A percentile compares a stretch with the other conserved stretches of the same genome.
Evolutionary conservation across 1,140 invertebrate species (phyloP).

Genomic region (Battus philenor): DNA sequence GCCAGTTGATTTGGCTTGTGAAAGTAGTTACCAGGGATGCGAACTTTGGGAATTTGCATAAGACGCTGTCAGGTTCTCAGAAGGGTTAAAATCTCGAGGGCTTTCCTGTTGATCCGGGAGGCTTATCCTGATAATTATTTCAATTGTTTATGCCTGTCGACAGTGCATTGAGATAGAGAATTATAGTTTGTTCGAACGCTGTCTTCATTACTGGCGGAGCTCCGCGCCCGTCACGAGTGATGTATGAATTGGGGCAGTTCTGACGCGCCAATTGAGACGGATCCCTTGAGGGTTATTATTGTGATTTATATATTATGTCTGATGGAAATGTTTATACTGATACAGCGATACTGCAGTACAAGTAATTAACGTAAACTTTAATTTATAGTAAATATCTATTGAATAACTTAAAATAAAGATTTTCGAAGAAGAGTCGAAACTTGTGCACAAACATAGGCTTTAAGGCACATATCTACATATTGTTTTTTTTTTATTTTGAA

Average conservation of each 20-base stretch:
- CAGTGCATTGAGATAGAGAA: constrained; percentile 71
- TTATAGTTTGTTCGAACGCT: constrained; percentile 65
- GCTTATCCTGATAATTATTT: constrained; percentile 75
- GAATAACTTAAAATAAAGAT: no score
- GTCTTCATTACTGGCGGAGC: constrained; percentile 55
- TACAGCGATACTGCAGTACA: no score
- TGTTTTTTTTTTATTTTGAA: no score
- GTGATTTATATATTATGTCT: constrained; percentile 10
- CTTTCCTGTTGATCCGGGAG: constrained; percentile 57
- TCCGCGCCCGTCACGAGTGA: constrained; percentile 42
- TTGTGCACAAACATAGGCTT: no score
- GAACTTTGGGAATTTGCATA: constrained; percentile 71
- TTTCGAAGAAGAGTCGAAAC: no score
- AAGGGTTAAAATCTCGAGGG: constrained; percentile 71
- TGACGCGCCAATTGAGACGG: constrained; percentile 28
- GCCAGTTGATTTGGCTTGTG: constrained; percentile 18
- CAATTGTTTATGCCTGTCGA: constrained; percentile 74
- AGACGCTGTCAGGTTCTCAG: constrained; percentile 65
- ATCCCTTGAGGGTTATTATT: constrained; percentile 29
- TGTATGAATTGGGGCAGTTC: constrained; percentile 36
- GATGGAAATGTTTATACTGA: no score
- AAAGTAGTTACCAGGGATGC: constrained; percentile 24
- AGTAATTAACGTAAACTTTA: no score
- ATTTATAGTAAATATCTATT: no score
- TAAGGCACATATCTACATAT: no score